These are phyloP conservation scores for Macrobrachium nipponense DNA, from an alignment of 1,140 invertebrate species.

Conservation along the genomic window DNA sequence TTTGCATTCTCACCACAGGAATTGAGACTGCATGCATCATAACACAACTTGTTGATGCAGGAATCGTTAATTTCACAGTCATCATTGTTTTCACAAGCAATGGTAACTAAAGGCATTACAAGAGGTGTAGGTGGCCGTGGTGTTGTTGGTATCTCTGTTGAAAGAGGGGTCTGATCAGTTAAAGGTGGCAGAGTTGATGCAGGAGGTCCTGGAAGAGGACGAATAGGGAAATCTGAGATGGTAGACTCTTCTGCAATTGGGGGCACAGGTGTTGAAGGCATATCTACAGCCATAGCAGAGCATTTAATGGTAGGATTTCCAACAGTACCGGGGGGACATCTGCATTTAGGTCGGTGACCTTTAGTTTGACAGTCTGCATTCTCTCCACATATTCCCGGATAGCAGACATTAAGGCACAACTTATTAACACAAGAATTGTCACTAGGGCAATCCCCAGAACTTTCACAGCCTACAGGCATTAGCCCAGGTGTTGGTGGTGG, in stretches of 20 bases:
- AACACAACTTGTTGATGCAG: conserved; percentile 82
- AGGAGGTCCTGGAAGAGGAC: conserved; percentile 23
- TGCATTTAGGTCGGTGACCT: conserved; percentile 65
- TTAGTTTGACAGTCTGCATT: conserved; percentile 66
- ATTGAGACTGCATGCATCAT: conserved; percentile 79
- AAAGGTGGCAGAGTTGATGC: conserved; percentile 13
- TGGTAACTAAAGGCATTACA: conserved; percentile 18
- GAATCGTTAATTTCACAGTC: conserved; percentile 89
- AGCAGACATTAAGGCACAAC: conserved; percentile 65
- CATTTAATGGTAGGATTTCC: conserved; percentile 78
- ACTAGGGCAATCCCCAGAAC: conserved; percentile 74
- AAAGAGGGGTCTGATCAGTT: conserved; percentile 2
- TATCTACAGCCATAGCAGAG: conserved; percentile 49
- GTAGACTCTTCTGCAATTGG: conserved; percentile 67
- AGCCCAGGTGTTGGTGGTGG: conserved; percentile 42
- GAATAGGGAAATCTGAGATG: neutral
- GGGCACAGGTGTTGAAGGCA: neutral
- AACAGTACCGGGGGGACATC: conserved; percentile 66
- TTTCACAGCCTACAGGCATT: conserved; percentile 76
- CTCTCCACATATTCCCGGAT: conserved; percentile 68
- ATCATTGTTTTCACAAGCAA: conserved; percentile 71
- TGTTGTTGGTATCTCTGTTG: conserved; percentile 3
- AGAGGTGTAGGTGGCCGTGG: conserved; percentile 26
- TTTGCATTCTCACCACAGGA: conserved; percentile 84
- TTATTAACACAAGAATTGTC: conserved; percentile 62